These are phyloP conservation scores for Conopomorpha cramerella DNA, from an alignment of 1,140 invertebrate genomes.

Conservation along the genomic window DNA sequence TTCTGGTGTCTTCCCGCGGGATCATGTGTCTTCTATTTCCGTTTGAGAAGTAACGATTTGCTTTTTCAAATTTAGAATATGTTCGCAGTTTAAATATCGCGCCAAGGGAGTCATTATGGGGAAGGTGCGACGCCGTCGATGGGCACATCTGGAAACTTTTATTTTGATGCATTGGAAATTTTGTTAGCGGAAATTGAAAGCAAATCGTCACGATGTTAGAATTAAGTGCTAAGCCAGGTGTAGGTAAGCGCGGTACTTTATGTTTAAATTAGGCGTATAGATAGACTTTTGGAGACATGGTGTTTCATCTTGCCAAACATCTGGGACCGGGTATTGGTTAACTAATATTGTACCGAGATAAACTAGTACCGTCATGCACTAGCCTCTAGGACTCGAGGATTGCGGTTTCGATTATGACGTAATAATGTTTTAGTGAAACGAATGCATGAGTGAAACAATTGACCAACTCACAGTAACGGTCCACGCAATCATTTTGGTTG, in stretches of 20 bases:
- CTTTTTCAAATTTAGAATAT: slow-evolving; percentile 49
- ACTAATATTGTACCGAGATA: background rate
- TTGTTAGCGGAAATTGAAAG: background rate
- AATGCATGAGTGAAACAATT: too few species aligned
- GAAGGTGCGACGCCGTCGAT: slow-evolving; percentile 31
- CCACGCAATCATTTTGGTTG: too few species aligned
- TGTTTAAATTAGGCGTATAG: too few species aligned
- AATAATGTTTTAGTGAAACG: too few species aligned
- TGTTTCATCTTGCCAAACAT: background rate
- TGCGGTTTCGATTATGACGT: too few species aligned
- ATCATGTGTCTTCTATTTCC: slow-evolving; percentile 58
- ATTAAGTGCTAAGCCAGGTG: too few species aligned
- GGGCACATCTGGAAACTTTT: slow-evolving; percentile 33
- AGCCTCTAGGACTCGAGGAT: too few species aligned
- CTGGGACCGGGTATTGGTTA: background rate
- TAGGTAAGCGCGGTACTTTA: too few species aligned
- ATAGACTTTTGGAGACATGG: background rate
- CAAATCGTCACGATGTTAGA: too few species aligned
- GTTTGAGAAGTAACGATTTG: slow-evolving; percentile 49
- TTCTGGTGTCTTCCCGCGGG: slow-evolving; percentile 49
- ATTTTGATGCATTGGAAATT: slow-evolving; percentile 3
- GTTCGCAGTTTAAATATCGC: slow-evolving; percentile 51
- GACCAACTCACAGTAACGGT: too few species aligned
- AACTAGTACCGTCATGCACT: too few species aligned
- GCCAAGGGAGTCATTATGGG: slow-evolving; percentile 47